A percentile compares a stretch with the other conserved stretches of the same genome.
Evolutionary conservation across 2,888 invertebrate species (phyloP).

Genomic region (Arctia plantaginis): DNA sequence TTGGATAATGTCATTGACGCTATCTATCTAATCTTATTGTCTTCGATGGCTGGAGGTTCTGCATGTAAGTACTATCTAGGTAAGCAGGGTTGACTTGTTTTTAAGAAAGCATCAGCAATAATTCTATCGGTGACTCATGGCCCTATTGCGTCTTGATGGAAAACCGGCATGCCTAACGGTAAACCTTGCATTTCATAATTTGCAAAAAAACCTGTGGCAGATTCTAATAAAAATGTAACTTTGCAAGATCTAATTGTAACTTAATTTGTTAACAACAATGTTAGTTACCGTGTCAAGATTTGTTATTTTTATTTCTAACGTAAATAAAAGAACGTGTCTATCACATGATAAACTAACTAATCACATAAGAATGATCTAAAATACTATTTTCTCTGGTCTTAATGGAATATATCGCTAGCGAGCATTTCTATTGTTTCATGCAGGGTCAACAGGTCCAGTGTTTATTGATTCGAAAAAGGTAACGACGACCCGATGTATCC

Average conservation of each 20-base stretch:
- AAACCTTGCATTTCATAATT: not conserved
- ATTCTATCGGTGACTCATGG: not conserved
- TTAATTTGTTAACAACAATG: not conserved
- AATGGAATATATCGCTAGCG: too few relatives aligned
- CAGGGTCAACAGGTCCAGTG: too few relatives aligned
- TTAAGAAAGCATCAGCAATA: not conserved
- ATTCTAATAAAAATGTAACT: not conserved
- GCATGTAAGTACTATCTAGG: not conserved
- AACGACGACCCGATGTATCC: too few relatives aligned
- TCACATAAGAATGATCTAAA: not conserved
- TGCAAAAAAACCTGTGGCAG: not conserved
- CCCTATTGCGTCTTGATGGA: not conserved
- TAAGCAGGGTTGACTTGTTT: not conserved
- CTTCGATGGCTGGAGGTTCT: not conserved
- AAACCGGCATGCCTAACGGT: not conserved
- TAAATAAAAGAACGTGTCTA: not conserved
- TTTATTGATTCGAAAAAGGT: too few relatives aligned
- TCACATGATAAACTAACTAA: not conserved
- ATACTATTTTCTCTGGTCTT: too few relatives aligned
- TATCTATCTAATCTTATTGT: too few relatives aligned
- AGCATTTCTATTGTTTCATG: too few relatives aligned
- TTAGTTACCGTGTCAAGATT: too few relatives aligned
- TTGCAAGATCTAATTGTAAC: not conserved
- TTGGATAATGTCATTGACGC: too few relatives aligned
- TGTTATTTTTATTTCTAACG: not conserved